A percentile compares a stretch with the other conserved stretches of the same genome.
phyloP scores from a whole-genome alignment of 2,888 invertebrate species.

The Leucophenga montana region DNA sequence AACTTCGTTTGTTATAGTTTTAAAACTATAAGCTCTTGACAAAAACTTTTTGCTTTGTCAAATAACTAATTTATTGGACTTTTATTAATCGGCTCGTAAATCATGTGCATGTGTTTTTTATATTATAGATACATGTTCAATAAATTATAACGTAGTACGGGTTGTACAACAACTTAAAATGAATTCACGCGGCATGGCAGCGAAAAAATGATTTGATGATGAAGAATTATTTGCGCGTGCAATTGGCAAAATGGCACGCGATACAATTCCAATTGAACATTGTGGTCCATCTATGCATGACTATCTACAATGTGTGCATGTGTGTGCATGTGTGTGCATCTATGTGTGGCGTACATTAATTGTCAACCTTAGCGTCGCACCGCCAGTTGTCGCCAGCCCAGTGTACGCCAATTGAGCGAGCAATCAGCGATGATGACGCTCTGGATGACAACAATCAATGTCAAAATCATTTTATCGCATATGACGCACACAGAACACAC shows the following conservation, averaged over 20 bases:
- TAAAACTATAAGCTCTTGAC: too few species aligned
- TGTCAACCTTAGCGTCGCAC: not conserved
- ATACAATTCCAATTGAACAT: not conserved
- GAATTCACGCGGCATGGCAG: not conserved
- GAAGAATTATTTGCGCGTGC: not conserved
- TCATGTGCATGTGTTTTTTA: not conserved
- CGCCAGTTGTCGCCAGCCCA: too few species aligned
- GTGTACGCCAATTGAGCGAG: not conserved
- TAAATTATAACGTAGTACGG: too few species aligned
- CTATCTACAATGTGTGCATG: not conserved
- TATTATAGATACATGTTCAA: too few species aligned
- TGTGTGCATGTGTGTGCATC: not conserved
- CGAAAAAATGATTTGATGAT: not conserved
- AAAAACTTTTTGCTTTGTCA: too few species aligned
- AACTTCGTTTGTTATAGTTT: too few species aligned
- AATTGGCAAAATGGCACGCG: slow-evolving; percentile 7
- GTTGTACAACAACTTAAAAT: not conserved
- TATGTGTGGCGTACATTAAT: not conserved
- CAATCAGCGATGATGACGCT: not conserved
- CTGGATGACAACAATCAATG: slow-evolving; percentile 33
- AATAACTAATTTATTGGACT: too few species aligned
- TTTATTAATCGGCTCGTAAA: too few species aligned
- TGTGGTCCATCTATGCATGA: not conserved
- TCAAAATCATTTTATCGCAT: slow-evolving; percentile 30
- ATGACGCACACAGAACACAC: too few species aligned